phyloP scores from a whole-genome alignment of 2,797 vertebrate genomes.

The Falco rusticolus region DNA sequence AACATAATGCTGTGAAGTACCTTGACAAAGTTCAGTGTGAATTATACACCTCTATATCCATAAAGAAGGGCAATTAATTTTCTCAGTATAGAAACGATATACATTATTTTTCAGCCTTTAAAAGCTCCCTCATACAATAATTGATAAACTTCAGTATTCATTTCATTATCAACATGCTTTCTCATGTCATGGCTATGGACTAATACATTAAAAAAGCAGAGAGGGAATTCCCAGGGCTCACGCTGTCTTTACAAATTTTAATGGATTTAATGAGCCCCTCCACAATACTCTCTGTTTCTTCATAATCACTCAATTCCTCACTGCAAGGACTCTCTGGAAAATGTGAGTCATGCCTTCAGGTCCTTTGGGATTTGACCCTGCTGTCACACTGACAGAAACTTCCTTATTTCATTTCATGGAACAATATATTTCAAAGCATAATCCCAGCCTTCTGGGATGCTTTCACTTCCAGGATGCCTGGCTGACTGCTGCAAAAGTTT shows the following conservation, averaged over 20 bases:
- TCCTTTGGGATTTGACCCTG: not conserved
- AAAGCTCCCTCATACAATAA: not conserved
- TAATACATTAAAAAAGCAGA: not conserved
- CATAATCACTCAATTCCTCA: not conserved
- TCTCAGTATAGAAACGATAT: not conserved
- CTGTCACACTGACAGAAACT: not conserved
- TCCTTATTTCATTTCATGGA: not conserved
- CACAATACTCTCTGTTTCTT: not conserved
- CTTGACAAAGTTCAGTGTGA: not conserved
- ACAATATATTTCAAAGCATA: not conserved
- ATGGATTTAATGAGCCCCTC: not conserved
- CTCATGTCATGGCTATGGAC: not conserved
- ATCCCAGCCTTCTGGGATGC: not conserved
- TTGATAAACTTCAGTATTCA: not conserved
- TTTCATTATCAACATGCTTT: not conserved
- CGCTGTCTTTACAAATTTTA: not conserved
- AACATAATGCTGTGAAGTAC: not conserved
- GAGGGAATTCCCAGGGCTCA: not conserved
- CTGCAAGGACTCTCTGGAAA: not conserved
- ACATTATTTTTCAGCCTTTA: not conserved
- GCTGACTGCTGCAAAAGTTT: not conserved
- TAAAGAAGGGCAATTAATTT: not conserved
- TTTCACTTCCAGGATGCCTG: not conserved
- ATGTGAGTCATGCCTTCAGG: not conserved
- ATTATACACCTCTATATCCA: not conserved